Evolutionary conservation across 2,888 invertebrate genomes (phyloP).

Genomic region (Scaptomyza polygonia): DNA sequence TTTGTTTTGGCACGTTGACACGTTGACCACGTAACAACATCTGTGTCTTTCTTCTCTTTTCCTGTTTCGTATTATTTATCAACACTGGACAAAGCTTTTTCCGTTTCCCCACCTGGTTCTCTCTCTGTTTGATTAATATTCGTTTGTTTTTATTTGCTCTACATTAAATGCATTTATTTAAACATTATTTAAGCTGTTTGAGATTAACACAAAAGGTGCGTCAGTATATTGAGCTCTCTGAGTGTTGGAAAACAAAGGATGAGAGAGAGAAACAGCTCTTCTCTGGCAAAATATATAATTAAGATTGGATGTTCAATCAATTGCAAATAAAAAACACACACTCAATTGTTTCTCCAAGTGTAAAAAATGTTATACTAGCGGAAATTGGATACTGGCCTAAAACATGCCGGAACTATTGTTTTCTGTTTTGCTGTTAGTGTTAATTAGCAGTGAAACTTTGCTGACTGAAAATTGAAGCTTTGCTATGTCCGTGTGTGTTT

Average conservation of each 20-base stretch:
- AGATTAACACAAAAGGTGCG: constrained; percentile 1
- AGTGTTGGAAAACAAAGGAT: constrained; percentile 10
- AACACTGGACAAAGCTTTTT: background rate
- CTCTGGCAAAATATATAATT: background rate
- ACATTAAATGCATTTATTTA: constrained; percentile 50
- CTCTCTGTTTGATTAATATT: constrained; percentile 64
- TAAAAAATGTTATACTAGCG: constrained; percentile 16
- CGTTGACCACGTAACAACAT: constrained; percentile 58
- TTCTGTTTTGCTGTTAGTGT: constrained; percentile 19
- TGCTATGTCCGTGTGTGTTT: no score
- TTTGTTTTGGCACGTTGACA: constrained; percentile 76
- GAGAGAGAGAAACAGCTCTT: no score
- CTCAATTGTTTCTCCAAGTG: background rate
- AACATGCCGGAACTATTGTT: constrained; percentile 8
- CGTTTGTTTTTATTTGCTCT: constrained; percentile 26
- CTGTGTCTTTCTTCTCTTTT: background rate
- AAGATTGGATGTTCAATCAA: background rate
- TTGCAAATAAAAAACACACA: background rate
- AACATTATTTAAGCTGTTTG: constrained; percentile 4
- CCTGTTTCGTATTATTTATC: constrained; percentile 15
- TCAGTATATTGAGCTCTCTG: background rate
- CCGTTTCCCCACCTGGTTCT: background rate
- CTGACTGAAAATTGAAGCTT: constrained; percentile 29
- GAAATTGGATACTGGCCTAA: constrained; percentile 9
- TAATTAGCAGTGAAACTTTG: constrained; percentile 47